A percentile compares a stretch with the other conserved stretches of the same genome.
Evolutionary conservation across 2,888 invertebrate species (phyloP).

Genomic region (Stenurella melanura): DNA sequence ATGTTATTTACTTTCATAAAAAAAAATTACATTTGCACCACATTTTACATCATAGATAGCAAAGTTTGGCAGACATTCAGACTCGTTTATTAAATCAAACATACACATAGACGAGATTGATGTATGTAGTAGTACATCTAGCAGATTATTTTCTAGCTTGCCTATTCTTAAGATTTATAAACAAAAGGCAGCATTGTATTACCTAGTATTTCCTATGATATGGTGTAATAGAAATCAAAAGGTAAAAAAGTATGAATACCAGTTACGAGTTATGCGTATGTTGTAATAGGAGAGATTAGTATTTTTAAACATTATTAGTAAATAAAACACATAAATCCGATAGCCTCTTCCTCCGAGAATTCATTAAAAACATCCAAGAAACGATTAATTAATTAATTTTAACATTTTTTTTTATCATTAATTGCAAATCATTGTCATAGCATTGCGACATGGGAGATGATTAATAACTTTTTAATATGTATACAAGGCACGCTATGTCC

Average conservation of each 20-base stretch:
- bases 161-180: not conserved
- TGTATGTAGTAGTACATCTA: not conserved
- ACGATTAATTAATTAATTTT: constrained; percentile 33
- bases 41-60: too few relatives aligned
- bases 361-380: constrained; percentile 22
- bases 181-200: too few relatives aligned
- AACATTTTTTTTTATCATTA: constrained; percentile 28
- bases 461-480: not conserved
- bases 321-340: constrained; percentile 31
- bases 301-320: constrained; percentile 28
- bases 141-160: not conserved
- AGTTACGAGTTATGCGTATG: not conserved
- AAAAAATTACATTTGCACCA: too few relatives aligned
- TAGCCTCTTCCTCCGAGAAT: constrained; percentile 25
- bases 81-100: not conserved
- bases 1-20: too few relatives aligned
- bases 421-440: constrained; percentile 25
- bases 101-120: too few relatives aligned
- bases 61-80: not conserved
- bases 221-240: too few relatives aligned
- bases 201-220: too few relatives aligned
- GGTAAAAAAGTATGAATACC: not conserved
- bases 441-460: not conserved
- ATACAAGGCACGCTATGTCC: too few relatives aligned
- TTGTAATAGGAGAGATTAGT: not conserved